Percentiles rank a stretch among this genome's conserved stretches.
These are phyloP conservation scores for Drosophila anceps DNA, from an alignment of 2,888 invertebrate genomes.

Conservation along the genomic window DNA sequence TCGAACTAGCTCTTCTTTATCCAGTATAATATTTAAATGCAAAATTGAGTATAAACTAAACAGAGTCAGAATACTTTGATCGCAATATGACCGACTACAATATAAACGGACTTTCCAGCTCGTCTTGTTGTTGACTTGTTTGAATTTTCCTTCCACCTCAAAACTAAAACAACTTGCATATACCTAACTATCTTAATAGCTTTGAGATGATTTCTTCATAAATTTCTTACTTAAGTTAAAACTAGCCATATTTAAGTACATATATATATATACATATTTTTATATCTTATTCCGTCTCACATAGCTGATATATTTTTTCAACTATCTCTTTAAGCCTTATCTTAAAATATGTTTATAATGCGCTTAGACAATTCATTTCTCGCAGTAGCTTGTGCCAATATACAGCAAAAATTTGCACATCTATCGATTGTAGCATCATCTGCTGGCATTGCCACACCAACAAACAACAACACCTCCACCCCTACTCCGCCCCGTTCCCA, in stretches of 20 bases:
- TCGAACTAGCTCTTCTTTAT: no score
- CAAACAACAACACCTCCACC: background rate
- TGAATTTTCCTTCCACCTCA: background rate
- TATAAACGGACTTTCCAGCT: background rate
- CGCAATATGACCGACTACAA: background rate
- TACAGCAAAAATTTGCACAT: slow-evolving; percentile 47
- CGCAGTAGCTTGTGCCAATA: slow-evolving; percentile 20
- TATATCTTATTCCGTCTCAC: background rate
- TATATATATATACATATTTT: background rate
- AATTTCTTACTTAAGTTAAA: background rate
- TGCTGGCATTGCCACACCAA: background rate
- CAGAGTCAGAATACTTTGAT: background rate
- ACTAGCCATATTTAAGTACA: background rate
- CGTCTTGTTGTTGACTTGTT: background rate
- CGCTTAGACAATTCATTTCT: background rate
- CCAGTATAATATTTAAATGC: background rate
- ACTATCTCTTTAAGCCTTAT: background rate
- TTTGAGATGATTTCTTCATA: background rate
- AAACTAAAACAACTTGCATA: no score
- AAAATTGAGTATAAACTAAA: background rate
- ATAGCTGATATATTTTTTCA: background rate
- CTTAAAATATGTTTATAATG: background rate
- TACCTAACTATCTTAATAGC: no score
- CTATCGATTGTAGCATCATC: slow-evolving; percentile 36
- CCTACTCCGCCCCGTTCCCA: background rate